Percentiles rank a stretch among this genome's conserved stretches.
Evolutionary conservation across 2,113 vertebrate genomes (phyloP).

Genomic region (Datnioides undecimradiatus): DNA sequence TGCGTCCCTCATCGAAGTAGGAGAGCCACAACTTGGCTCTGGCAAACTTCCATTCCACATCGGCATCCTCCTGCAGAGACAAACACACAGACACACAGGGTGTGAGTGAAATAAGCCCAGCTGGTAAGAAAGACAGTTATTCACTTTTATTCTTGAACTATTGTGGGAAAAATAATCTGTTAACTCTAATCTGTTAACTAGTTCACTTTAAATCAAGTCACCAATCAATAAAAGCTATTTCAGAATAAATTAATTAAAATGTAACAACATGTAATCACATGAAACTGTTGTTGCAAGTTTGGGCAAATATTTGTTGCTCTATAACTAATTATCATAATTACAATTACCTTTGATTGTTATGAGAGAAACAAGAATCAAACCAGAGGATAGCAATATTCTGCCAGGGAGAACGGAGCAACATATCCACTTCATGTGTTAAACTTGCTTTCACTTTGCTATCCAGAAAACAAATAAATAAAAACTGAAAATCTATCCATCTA

Average conservation of each 20-base stretch:
- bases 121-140: no score
- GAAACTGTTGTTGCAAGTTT: background rate
- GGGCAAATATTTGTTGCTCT: background rate
- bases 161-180: background rate
- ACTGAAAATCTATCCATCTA: background rate
- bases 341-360: background rate
- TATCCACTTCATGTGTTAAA: background rate
- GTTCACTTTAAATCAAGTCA: background rate
- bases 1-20: conserved; percentile 97
- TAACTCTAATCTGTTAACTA: no score
- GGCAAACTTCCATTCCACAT: conserved; percentile 98
- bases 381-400: background rate
- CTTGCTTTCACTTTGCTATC: background rate
- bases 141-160: background rate
- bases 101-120: background rate
- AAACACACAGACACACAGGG: background rate
- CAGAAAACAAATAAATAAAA: background rate
- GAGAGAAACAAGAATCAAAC: background rate
- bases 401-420: background rate
- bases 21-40: conserved; percentile 97
- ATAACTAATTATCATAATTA: background rate
- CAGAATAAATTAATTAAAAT: no score
- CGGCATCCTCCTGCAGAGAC: conserved; percentile 91
- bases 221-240: background rate
- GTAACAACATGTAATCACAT: background rate